Evolutionary conservation across 2,888 invertebrate species (phyloP).

Genomic region (Lithosia quadra): DNA sequence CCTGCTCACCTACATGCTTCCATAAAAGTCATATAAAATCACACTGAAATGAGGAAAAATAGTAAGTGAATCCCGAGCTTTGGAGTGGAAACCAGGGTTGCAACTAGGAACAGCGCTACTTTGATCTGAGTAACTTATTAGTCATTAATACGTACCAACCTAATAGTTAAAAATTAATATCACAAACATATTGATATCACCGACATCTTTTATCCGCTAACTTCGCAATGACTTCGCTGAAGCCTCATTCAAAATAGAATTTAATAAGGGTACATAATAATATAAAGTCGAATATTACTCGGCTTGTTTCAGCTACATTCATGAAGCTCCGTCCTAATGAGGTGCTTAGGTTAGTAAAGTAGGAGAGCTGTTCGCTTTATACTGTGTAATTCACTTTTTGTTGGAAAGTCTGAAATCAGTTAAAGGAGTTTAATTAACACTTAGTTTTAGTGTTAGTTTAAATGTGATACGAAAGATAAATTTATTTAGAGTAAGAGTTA

Average conservation of each 20-base stretch:
- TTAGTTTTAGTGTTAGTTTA: conserved; percentile 30
- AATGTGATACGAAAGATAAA: conserved; percentile 36
- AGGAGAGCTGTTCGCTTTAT: conserved; percentile 50
- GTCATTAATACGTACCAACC: too few species aligned
- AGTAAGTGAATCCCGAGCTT: too few species aligned
- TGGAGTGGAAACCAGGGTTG: too few species aligned
- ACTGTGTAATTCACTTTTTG: conserved; percentile 54
- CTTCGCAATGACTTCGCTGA: conserved; percentile 29
- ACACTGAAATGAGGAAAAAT: too few species aligned
- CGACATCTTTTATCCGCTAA: conserved; percentile 30
- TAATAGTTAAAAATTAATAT: too few species aligned
- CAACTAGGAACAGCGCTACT: too few species aligned
- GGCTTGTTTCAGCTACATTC: conserved; percentile 25
- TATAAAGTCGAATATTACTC: conserved; percentile 23
- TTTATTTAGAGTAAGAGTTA: conserved; percentile 4
- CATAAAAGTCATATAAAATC: too few species aligned
- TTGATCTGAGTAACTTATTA: too few species aligned
- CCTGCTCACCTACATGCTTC: too few species aligned
- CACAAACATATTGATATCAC: conserved; percentile 34
- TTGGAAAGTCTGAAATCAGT: conserved; percentile 41
- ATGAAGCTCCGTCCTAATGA: conserved; percentile 50
- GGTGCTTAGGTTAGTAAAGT: conserved; percentile 52
- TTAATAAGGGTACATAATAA: accelerated
- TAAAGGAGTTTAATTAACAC: too few species aligned
- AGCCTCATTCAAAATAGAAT: conserved; percentile 23